Base-by-base conservation (phyloP, 1,140 invertebrate species). In the Protaetia brevitarsis region DNA sequence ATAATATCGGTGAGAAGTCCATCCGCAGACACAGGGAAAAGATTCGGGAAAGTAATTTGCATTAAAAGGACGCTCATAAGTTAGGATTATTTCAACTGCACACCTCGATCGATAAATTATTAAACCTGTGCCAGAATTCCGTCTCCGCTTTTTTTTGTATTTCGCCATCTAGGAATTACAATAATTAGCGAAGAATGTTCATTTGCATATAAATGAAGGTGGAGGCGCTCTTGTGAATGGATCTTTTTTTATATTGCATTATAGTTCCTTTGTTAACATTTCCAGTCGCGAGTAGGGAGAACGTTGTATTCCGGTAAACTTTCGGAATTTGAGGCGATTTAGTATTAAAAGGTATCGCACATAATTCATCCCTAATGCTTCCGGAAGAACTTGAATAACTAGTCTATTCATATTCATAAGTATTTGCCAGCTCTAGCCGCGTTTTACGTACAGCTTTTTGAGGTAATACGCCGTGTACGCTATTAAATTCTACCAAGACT, bases 181-280 rank as follows among this genome's bases (percentile, higher is more conserved):
- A 51, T 51, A 51, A 51, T 51, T 51, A 51, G 41, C 41, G 41
- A 51, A 19, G 41, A 51, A 37, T 37, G 41, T 51, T 51, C 41
- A 51, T 51, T 51, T 51, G 41, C 41, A 51, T 51, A 51, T 51
- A 51, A 51, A 51, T 51, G 41, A 51, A 51, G 41, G 41, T 19
- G 3, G 41, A 23, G 11, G 19, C 1, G 19, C 7, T 3, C 41
- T 51, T 23, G 41, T 3, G 11, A 19, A 13, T 16, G 16, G 3
- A 10, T 51, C 26, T 51, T 2, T 10, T 51, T 51, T 51, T 23
- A 23, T 51, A 23, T 51, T 51, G n/a, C n/a, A 23, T 51, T 51
- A 51, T 51, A 51, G 41, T 51, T 37, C 11, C 41, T 51, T 19
- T 51, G 41, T 51, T 51, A 51, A 51, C 41, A 26, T 51, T 51